Evolutionary conservation across 2,888 invertebrate genomes (phyloP).

Genomic region (Plebejus melissa): DNA sequence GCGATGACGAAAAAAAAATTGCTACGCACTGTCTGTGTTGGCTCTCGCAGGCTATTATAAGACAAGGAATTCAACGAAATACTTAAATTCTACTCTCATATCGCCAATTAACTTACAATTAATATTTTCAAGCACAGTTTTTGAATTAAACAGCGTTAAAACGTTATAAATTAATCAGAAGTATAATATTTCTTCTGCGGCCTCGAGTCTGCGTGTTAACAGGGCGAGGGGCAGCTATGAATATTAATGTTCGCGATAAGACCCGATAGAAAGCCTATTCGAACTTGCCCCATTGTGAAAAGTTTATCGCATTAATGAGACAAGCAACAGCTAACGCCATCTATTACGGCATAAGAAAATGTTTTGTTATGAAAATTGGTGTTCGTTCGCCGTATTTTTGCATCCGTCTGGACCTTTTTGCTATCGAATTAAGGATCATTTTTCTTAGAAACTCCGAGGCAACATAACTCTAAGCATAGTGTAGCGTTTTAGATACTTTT

Average conservation of each 20-base stretch:
- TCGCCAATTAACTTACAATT: background rate
- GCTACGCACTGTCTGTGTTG: background rate
- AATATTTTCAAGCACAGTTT: background rate
- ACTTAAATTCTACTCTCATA: background rate
- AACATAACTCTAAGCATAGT: background rate
- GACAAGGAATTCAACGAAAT: background rate
- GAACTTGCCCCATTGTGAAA: conserved; percentile 24
- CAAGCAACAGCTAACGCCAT: conserved; percentile 17
- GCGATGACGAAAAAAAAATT: background rate
- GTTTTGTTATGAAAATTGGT: conserved; percentile 12
- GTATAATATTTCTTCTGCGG: conserved; percentile 6
- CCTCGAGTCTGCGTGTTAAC: conserved; percentile 24
- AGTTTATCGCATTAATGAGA: conserved; percentile 23
- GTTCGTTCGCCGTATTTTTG: background rate
- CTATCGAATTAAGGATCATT: background rate
- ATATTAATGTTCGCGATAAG: conserved; percentile 26
- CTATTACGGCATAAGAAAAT: conserved; percentile 9
- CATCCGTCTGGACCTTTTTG: background rate
- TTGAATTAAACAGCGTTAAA: background rate
- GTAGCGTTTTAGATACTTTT: background rate
- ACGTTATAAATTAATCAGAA: conserved; percentile 11
- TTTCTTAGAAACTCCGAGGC: background rate
- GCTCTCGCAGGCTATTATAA: background rate
- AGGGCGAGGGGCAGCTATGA: conserved; percentile 22
- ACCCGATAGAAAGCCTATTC: conserved; percentile 14